Base-by-base conservation (phyloP, 2,888 invertebrate genomes). In the Eretmocerus hayati region DNA sequence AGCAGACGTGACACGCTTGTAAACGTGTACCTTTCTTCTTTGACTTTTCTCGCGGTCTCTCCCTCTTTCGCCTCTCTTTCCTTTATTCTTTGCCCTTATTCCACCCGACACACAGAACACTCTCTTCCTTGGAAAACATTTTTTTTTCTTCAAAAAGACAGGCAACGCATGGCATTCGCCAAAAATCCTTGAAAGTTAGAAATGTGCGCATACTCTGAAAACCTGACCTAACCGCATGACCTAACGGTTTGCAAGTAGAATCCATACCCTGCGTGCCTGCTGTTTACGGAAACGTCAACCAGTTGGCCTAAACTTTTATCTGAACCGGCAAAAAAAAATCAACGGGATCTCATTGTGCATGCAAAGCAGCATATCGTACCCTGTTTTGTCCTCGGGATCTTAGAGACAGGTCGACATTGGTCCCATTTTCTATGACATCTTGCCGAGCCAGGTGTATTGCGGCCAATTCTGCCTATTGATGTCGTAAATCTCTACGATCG, bases 221-320 rank as follows among this genome's bases (percentile, higher is more conserved):
- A 16, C 5, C 9, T 9, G 33, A 33, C 37, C 20, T 4, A 22
- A 9, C 21, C 18, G 4, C 26, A 15, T 19, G 48, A 59, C 61
- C 62, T 61, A 62, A 60, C 60, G 62, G 62, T 47, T 56, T 48
- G n/a, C n/a, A n/a, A n/a, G n/a, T n/a, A n/a, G n/a, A n/a, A n/a
- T n/a, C n/a, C n/a, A n/a, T n/a, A 38, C 49, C 50, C 50, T 52
- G 55, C 15, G 9, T 4, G 32, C 20, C 50, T 55, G 46, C 46
- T 62, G 61, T 62, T 62, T 62, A 59, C 62, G 62, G 62, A 62
- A 62, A 59, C 56, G 55, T 48, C 55, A 54, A 35, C 11, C 22
- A 4, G 19, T n/a, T 45, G 11, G 55, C 48, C 21, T 22, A 9
- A 37, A 43, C 52, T 46, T 53, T 53, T 53, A 53, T 50, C 46